Conservation (phyloP, 2,797 vertebrate genomes). For the Pseudopleuronectes americanus region DNA sequence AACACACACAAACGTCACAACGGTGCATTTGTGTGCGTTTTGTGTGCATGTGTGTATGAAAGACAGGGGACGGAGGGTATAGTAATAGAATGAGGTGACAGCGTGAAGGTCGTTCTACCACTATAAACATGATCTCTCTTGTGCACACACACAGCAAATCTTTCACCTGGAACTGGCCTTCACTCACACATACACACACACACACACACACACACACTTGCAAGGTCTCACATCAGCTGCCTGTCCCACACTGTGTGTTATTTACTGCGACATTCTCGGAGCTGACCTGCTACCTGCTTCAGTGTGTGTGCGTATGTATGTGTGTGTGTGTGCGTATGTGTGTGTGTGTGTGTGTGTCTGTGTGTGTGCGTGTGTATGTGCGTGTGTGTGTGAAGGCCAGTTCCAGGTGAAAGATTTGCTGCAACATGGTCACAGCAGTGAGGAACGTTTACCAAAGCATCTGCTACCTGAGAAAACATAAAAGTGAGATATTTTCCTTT, state of each 20-base stretch:
- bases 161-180: no score
- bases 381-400: constrained; percentile 49
- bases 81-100: constrained; percentile 53
- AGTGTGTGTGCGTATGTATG: constrained; percentile 16
- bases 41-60: constrained; percentile 24
- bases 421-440: constrained; percentile 39
- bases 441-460: constrained; percentile 34
- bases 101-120: constrained; percentile 66
- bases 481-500: neutral
- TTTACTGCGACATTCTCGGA: constrained; percentile 68
- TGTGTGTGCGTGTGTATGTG: neutral
- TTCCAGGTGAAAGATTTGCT: constrained; percentile 70
- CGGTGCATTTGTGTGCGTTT: constrained; percentile 5
- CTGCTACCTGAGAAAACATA: constrained; percentile 24
- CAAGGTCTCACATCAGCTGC: constrained; percentile 63
- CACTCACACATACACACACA: constrained; percentile 18
- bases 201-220: constrained; percentile 33
- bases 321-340: constrained; percentile 12
- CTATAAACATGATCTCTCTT: constrained; percentile 48
- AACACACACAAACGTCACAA: neutral
- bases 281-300: constrained; percentile 32
- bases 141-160: no score
- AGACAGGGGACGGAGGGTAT: constrained; percentile 21
- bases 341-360: constrained; percentile 5
- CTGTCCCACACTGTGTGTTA: constrained; percentile 63